phyloP scores from a whole-genome alignment of 2,113 vertebrate genomes.

The Thamnophis sirtalis region DNA sequence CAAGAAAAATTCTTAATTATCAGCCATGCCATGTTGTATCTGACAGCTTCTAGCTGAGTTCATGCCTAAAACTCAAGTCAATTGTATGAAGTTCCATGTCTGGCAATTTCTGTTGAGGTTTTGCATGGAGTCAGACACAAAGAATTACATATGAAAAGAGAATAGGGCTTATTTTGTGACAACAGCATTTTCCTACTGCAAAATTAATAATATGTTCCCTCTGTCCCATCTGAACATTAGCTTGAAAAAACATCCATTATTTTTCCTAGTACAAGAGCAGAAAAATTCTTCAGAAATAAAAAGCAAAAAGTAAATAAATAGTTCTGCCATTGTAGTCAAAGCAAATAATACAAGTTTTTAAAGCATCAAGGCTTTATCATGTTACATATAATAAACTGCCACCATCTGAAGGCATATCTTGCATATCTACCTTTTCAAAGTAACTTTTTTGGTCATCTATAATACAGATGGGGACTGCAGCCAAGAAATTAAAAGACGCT shows the following conservation, averaged over 20 bases:
- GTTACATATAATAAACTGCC: background rate
- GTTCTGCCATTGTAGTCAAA: slow-evolving; percentile 13
- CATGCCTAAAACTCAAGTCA: background rate
- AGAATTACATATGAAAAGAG: slow-evolving; percentile 35
- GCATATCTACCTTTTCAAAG: background rate
- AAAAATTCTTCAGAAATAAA: slow-evolving; percentile 29
- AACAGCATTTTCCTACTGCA: slow-evolving; percentile 44
- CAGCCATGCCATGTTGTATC: background rate
- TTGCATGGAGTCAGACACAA: slow-evolving; percentile 16
- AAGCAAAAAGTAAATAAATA: background rate
- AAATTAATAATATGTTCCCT: slow-evolving; percentile 58
- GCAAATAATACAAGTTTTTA: slow-evolving; percentile 30
- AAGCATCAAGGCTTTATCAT: background rate
- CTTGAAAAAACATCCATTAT: slow-evolving; percentile 54
- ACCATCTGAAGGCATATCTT: slow-evolving; percentile 9
- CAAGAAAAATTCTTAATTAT: background rate
- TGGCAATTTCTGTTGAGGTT: background rate
- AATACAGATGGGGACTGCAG: background rate
- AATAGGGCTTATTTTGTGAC: slow-evolving; percentile 43
- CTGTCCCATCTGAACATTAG: slow-evolving; percentile 50
- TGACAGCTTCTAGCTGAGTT: background rate
- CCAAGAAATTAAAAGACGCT: too few species aligned
- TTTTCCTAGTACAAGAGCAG: slow-evolving; percentile 46
- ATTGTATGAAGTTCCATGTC: background rate
- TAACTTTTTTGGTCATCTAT: slow-evolving; percentile 1